Evolutionary conservation across 2,888 invertebrate species (phyloP).

Genomic region (Epirrita christyi): DNA sequence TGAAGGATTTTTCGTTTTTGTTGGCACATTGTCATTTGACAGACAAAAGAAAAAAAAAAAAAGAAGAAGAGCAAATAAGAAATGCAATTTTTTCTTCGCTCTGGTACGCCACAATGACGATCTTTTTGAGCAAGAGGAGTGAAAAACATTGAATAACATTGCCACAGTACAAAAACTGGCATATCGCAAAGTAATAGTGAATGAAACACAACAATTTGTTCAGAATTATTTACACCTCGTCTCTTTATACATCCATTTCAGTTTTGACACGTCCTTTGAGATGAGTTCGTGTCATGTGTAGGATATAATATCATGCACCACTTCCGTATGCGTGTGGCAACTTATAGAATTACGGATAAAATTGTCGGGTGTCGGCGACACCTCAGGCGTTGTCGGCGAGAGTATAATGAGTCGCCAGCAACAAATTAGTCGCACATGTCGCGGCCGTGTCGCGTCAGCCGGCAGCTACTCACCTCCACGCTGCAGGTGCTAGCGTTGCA

Average conservation of each 20-base stretch:
- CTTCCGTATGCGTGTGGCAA: slow-evolving; percentile 72
- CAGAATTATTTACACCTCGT: slow-evolving; percentile 4
- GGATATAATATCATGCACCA: slow-evolving; percentile 38
- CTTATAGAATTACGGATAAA: slow-evolving; percentile 75
- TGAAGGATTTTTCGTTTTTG: too few species aligned
- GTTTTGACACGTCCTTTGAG: slow-evolving; percentile 44
- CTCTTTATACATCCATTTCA: slow-evolving; percentile 29
- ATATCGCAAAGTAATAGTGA: slow-evolving; percentile 17
- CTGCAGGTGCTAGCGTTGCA: slow-evolving; percentile 64
- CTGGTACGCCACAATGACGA: too few species aligned
- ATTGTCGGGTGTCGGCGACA: slow-evolving; percentile 72
- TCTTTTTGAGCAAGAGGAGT: too few species aligned
- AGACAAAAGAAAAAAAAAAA: too few species aligned
- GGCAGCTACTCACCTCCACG: slow-evolving; percentile 64
- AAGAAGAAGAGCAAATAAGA: too few species aligned
- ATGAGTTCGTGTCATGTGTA: slow-evolving; percentile 51
- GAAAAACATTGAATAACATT: not conserved
- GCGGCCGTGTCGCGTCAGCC: slow-evolving; percentile 70
- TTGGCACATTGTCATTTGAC: too few species aligned
- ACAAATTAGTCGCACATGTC: slow-evolving; percentile 83
- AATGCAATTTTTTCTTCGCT: too few species aligned
- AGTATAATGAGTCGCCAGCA: slow-evolving; percentile 73
- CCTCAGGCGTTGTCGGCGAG: slow-evolving; percentile 72
- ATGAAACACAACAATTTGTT: slow-evolving; percentile 23
- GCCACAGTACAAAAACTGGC: not conserved